These are phyloP conservation scores for Pterostichus madidus DNA, from an alignment of 2,888 invertebrate genomes.

Conservation along the genomic window DNA sequence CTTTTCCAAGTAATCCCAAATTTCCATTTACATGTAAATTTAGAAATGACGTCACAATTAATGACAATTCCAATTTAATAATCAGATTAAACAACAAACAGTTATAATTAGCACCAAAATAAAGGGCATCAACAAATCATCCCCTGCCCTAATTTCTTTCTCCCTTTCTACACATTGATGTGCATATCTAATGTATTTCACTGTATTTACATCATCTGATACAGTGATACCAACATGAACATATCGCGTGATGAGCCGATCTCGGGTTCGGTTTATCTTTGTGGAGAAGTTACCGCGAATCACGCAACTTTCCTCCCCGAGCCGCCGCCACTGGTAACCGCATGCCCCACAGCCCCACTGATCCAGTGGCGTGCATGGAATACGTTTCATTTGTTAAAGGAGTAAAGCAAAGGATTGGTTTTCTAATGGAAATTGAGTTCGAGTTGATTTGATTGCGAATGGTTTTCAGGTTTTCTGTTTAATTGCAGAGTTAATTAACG, in stretches of 20 bases:
- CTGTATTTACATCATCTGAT: constrained; percentile 16
- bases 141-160: no score
- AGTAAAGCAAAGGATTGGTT: constrained; percentile 17
- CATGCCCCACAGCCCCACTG: constrained; percentile 32
- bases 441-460: constrained; percentile 13
- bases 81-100: no score
- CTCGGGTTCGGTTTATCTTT: constrained; percentile 56
- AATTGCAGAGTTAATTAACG: constrained; percentile 26
- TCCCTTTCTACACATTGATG: no score
- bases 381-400: constrained; percentile 17
- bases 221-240: constrained; percentile 7
- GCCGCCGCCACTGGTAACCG: constrained; percentile 30
- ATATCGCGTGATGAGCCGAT: constrained; percentile 50
- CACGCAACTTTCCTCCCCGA: constrained; percentile 49
- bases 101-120: no score
- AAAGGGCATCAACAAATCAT: no score
- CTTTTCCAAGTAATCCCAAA: no score
- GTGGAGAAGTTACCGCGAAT: constrained; percentile 54
- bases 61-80: no score
- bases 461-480: constrained; percentile 18
- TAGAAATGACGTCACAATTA: no score
- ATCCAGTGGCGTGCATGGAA: constrained; percentile 47
- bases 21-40: no score
- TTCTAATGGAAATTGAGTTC: constrained; percentile 15
- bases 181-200: no score